These are phyloP conservation scores for Rhamnusium bicolor DNA, from an alignment of 2,888 invertebrate species.

Conservation along the genomic window DNA sequence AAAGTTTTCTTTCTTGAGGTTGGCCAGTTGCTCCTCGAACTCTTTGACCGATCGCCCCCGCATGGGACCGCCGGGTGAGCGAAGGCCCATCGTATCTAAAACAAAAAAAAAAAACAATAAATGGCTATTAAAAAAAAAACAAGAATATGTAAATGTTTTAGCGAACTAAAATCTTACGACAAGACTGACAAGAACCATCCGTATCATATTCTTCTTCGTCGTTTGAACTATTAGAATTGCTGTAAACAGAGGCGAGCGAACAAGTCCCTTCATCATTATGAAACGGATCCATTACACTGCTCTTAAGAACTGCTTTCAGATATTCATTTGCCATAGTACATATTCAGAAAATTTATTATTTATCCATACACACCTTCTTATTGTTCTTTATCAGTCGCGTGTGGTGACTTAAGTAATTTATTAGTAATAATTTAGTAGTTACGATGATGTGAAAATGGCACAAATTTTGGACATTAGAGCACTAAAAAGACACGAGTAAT, in stretches of 20 bases:
- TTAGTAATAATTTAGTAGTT: neutral
- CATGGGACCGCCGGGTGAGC: slow-evolving; percentile 62
- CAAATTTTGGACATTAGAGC: slow-evolving; percentile 22
- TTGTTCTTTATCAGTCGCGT: slow-evolving; percentile 33
- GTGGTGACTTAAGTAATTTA: slow-evolving; percentile 6
- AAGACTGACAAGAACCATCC: slow-evolving; percentile 33
- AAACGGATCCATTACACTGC: slow-evolving; percentile 52
- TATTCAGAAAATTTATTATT: slow-evolving; percentile 6
- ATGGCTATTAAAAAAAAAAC: neutral
- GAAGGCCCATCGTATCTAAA: slow-evolving; percentile 63
- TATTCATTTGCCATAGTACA: slow-evolving; percentile 60
- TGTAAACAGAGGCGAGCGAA: slow-evolving; percentile 47
- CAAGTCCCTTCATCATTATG: slow-evolving; percentile 38
- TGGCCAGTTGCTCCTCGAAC: slow-evolving; percentile 88
- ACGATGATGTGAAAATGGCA: neutral
- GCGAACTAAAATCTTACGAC: slow-evolving; percentile 25
- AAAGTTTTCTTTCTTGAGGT: slow-evolving; percentile 92
- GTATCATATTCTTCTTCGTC: slow-evolving; percentile 52
- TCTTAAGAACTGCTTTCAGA: slow-evolving; percentile 64
- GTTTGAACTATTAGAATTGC: slow-evolving; percentile 49
- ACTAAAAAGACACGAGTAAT: slow-evolving; percentile 42
- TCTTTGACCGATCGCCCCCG: slow-evolving; percentile 85
- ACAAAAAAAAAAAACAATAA: slow-evolving; percentile 41
- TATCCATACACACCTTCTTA: slow-evolving; percentile 32
- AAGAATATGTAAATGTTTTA: neutral